Conservation (phyloP, 2,888 invertebrate species). For the Octonoba sinensis region DNA sequence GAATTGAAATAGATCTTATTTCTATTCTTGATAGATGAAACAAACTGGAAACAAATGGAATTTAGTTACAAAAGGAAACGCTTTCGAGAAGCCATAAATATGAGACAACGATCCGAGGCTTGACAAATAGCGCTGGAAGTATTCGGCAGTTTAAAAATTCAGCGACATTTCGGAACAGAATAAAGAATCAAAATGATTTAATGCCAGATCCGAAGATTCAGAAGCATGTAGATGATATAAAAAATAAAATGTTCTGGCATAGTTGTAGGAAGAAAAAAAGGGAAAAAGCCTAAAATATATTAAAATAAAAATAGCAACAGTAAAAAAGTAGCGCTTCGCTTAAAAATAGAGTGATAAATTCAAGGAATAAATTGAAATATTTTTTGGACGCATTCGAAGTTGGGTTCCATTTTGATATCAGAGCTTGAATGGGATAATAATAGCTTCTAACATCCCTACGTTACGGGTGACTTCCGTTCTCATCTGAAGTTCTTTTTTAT, state of each 20-base stretch:
- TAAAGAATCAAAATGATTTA: conserved; percentile 22
- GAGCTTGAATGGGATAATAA: conserved; percentile 45
- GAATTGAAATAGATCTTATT: too few species aligned
- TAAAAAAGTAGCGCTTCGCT: conserved; percentile 2
- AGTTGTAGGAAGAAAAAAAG: too few species aligned
- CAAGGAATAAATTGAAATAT: conserved; percentile 49
- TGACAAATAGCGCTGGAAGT: conserved; percentile 43
- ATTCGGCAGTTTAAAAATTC: conserved; percentile 34
- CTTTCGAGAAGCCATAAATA: conserved; percentile 30
- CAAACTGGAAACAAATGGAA: too few species aligned
- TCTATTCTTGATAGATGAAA: too few species aligned
- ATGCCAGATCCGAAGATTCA: too few species aligned
- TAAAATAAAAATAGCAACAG: not conserved
- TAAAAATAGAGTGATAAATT: conserved; percentile 45
- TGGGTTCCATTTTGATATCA: conserved; percentile 52
- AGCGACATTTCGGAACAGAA: conserved; percentile 27
- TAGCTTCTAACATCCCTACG: conserved; percentile 37
- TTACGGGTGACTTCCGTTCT: conserved; percentile 26
- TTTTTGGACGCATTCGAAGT: conserved; percentile 49
- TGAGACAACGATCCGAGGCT: conserved; percentile 20
- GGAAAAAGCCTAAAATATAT: too few species aligned
- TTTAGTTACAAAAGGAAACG: not conserved
- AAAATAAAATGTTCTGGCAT: too few species aligned
- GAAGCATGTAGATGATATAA: too few species aligned
- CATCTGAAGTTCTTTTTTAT: not conserved